Conservation (phyloP, 2,113 vertebrate species). For the Noturus placidus region DNA sequence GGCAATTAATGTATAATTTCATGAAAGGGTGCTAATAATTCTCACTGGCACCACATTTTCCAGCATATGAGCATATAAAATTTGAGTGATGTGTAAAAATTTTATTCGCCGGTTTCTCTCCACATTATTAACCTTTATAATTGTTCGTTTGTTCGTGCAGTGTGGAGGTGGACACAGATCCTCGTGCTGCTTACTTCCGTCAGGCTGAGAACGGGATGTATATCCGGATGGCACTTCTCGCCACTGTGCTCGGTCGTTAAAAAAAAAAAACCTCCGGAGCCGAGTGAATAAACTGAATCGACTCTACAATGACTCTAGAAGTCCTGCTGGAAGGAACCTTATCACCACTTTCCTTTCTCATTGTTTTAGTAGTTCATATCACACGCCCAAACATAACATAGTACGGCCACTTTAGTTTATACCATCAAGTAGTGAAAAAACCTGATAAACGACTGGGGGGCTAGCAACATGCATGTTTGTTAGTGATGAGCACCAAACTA, state of each 20-base stretch:
- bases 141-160: constrained; percentile 60
- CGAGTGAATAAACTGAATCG: background rate
- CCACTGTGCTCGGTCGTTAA: constrained; percentile 85
- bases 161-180: constrained; percentile 90
- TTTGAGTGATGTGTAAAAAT: background rate
- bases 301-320: background rate
- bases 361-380: background rate
- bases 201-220: constrained; percentile 98
- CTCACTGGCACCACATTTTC: background rate
- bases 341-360: background rate
- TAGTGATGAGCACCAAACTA: background rate
- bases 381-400: background rate
- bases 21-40: background rate
- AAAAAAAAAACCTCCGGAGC: constrained; percentile 57
- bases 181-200: constrained; percentile 92
- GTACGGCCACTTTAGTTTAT: background rate
- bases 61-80: background rate
- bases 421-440: background rate
- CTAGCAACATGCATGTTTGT: background rate
- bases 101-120: background rate
- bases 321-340: background rate
- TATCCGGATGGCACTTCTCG: constrained; percentile 92
- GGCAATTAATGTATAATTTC: background rate
- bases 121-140: background rate
- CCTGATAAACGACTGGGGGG: background rate